Conservation (phyloP, 2,888 invertebrate species). For the Rapana venosa region DNA sequence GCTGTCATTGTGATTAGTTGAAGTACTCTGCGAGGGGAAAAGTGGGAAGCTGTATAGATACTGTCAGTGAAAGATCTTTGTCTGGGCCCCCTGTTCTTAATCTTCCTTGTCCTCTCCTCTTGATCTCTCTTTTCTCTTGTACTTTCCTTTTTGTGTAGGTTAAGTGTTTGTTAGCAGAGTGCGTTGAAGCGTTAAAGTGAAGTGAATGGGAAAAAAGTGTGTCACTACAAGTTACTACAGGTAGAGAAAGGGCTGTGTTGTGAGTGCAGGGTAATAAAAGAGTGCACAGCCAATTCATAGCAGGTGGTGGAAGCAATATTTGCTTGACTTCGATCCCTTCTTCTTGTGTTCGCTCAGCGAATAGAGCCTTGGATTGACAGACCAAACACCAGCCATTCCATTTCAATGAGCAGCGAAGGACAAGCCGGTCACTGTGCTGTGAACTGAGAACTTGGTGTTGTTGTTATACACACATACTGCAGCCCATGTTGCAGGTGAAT, state of each 20-base stretch:
- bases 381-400: background rate
- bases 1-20: no score
- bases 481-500: background rate
- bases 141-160: background rate
- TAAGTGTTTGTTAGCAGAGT: background rate
- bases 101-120: no score
- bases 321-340: background rate
- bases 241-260: background rate
- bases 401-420: background rate
- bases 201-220: background rate
- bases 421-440: background rate
- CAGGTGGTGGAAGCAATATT: background rate
- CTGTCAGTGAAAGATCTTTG: no score
- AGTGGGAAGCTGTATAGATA: no score
- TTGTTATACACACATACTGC: background rate
- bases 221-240: background rate
- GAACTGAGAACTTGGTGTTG: background rate
- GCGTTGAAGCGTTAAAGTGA: background rate
- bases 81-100: no score
- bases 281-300: background rate
- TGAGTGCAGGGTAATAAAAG: background rate
- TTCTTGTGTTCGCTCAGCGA: background rate
- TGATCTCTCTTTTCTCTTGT: background rate
- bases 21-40: no score
- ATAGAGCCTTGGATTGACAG: background rate